phyloP scores from a whole-genome alignment of 2,113 vertebrate genomes.

The Pedionomus torquatus region DNA sequence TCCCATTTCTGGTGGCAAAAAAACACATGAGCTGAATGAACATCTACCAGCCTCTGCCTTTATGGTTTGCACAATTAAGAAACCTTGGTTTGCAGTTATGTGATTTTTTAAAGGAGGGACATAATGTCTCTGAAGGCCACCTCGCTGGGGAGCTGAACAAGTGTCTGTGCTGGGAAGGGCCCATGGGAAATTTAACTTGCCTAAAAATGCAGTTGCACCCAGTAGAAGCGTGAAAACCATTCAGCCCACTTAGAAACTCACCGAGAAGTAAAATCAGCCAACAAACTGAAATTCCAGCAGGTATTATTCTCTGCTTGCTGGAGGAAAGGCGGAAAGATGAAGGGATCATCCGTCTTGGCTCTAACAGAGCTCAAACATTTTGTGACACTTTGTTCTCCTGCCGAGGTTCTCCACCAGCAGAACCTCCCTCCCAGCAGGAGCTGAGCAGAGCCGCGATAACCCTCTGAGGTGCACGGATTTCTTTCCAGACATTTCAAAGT shows the following conservation, averaged over 20 bases:
- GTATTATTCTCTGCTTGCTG: background rate
- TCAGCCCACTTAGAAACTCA: background rate
- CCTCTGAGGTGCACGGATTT: background rate
- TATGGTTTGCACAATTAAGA: too few relatives aligned
- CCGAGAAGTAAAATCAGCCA: background rate
- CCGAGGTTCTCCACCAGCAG: background rate
- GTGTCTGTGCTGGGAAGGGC: background rate
- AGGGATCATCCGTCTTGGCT: background rate
- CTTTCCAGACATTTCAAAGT: background rate
- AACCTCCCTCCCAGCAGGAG: background rate
- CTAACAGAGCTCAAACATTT: background rate
- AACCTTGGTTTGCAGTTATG: background rate
- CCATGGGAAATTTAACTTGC: background rate
- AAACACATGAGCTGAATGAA: background rate
- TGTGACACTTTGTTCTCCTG: background rate
- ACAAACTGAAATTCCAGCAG: background rate
- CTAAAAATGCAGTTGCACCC: accelerated
- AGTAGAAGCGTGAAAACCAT: background rate
- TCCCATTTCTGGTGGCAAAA: background rate
- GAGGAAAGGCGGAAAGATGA: background rate
- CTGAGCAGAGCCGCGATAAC: background rate
- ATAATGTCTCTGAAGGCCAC: background rate
- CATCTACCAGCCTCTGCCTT: background rate
- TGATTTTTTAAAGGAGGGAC: background rate
- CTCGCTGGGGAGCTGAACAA: background rate